Base-by-base conservation (phyloP, 35 echinoderm and acorn worm species). In the Strongylocentrotus purpuratus region DNA sequence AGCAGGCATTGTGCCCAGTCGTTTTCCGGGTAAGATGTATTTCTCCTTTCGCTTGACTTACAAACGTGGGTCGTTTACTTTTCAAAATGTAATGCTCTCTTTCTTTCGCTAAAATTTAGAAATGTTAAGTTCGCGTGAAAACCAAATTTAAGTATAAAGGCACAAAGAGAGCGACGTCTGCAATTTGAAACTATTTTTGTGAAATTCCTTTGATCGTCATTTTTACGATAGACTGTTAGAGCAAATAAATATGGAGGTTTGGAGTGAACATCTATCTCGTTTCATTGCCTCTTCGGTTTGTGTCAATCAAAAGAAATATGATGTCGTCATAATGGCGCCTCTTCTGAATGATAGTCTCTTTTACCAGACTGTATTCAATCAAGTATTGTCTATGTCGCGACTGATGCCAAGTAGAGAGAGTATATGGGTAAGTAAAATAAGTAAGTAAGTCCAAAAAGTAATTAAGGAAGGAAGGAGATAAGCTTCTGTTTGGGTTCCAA, bases 181-280 rank as follows among this genome's bases (percentile, higher is more conserved):
- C 32, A 89, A 9, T 45, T 89, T 3, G 13, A 89, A 89, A 46
- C 87, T 89, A 89, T 31, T 25, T 18, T 89, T 78, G 20, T 78
- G 65, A 89, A 89, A 89, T 89, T 89, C 87, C 87, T 89, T 46
- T 12, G 87, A 33, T 89, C 87, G 87, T 89, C 87, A 89, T 89
- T 89, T 78, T 89, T 89, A 89, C 87, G 87, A 89, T 89, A 46
- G 87, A 46, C 87, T 89, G 87, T 89, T 89, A 89, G 25, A 89
- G 87, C 87, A 89, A 89, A 89, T 89, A 89, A 89, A 89, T 89
- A 89, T 89, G 33, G 87, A 45, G 65, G 45, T 89, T 45, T 45
- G 87, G 45, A 89, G 87, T 46, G 87, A 33, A 33, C 87, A 45
- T 33, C 87, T 89, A 25, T 89, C 87, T 89, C 87, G 7, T 89